phyloP scores from a whole-genome alignment of 2,888 invertebrate species.

The Tenodera sinensis region DNA sequence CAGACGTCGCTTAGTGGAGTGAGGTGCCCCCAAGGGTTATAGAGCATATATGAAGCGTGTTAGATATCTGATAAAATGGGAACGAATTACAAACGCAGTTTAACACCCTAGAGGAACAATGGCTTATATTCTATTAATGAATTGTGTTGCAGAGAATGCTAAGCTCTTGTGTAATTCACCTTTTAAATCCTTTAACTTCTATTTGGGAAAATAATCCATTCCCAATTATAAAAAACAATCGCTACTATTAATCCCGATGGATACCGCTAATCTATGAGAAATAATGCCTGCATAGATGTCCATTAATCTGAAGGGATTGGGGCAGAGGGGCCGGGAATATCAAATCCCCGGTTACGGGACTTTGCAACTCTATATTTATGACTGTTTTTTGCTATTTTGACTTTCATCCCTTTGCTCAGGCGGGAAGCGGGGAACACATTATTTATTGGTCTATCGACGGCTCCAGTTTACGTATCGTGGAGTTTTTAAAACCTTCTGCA shows the following conservation, averaged over 20 bases:
- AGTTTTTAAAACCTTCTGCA: conserved; percentile 10
- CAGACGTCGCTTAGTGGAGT: too few relatives aligned
- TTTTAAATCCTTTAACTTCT: too few relatives aligned
- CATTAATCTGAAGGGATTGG: background rate
- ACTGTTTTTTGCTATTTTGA: conserved; percentile 17
- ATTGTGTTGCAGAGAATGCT: too few relatives aligned
- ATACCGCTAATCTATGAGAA: background rate
- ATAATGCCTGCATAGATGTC: background rate
- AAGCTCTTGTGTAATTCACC: too few relatives aligned
- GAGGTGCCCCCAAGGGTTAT: too few relatives aligned
- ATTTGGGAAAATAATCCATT: too few relatives aligned
- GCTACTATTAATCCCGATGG: background rate
- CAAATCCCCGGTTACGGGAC: background rate
- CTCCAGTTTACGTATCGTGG: background rate
- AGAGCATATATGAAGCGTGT: too few relatives aligned
- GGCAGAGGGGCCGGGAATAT: background rate
- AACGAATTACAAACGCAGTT: too few relatives aligned
- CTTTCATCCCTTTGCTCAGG: conserved; percentile 12
- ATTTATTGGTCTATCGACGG: conserved; percentile 22
- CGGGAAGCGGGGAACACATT: background rate
- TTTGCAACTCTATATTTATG: conserved; percentile 19
- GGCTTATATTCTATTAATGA: too few relatives aligned
- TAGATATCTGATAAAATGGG: too few relatives aligned
- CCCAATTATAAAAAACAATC: too few relatives aligned
- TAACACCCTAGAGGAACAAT: too few relatives aligned